Conservation (phyloP, 2,888 invertebrate species). For the Sipha maydis region DNA sequence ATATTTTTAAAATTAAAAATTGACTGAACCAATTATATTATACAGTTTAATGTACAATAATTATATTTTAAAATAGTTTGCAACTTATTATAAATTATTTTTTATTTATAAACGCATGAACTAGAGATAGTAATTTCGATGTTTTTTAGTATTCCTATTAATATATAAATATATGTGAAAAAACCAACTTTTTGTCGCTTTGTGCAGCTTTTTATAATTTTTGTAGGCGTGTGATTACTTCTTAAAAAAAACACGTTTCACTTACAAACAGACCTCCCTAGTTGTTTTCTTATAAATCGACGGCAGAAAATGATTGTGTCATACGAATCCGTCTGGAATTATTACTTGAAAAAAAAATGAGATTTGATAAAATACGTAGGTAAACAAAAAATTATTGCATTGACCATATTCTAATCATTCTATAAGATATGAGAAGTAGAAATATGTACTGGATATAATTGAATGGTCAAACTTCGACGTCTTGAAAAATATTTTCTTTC, state of each 20-base stretch:
- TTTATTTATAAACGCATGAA: not conserved
- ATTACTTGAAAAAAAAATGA: not conserved
- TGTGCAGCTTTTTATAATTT: not conserved
- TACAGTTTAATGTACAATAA: not conserved
- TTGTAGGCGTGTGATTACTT: slow-evolving; percentile 1
- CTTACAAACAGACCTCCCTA: slow-evolving; percentile 27
- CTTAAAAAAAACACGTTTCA: slow-evolving; percentile 19
- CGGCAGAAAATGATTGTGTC: slow-evolving; percentile 41
- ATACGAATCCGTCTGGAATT: slow-evolving; percentile 36
- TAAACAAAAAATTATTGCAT: slow-evolving; percentile 21
- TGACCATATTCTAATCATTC: not conserved
- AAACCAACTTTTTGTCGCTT: not conserved
- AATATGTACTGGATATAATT: not conserved
- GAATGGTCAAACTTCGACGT: slow-evolving; percentile 36
- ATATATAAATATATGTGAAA: too few species aligned
- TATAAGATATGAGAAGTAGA: not conserved
- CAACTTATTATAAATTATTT: not conserved
- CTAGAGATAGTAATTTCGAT: not conserved
- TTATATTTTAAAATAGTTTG: not conserved
- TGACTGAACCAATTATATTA: not conserved
- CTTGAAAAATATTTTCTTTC: not conserved
- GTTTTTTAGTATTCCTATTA: not conserved
- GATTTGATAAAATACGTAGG: not conserved
- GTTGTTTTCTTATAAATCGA: slow-evolving; percentile 40
- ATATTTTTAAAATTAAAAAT: not conserved